These are phyloP conservation scores for Brachionus koreanus DNA, from an alignment of 1,140 invertebrate genomes.

Conservation along the genomic window DNA sequence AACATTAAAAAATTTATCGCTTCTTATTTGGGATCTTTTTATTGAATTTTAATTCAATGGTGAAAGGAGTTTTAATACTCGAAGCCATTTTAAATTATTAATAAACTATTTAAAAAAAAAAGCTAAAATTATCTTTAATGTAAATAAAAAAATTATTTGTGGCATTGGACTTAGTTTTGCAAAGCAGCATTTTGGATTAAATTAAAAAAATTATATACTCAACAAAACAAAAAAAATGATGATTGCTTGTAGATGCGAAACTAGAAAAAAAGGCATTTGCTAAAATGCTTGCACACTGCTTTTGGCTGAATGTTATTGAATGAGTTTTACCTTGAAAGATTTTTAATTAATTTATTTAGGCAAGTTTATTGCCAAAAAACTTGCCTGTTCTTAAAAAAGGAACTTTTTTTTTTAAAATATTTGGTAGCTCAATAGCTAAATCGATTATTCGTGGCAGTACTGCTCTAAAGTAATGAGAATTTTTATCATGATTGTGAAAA, in stretches of 20 bases:
- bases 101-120: too few species aligned
- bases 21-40: too few species aligned
- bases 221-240: not conserved
- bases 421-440: not conserved
- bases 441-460: not conserved
- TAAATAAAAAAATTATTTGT: too few species aligned
- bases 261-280: slow-evolving; percentile 95
- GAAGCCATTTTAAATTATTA: too few species aligned
- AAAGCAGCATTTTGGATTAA: not conserved
- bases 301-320: slow-evolving; percentile 70
- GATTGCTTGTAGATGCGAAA: slow-evolving; percentile 64
- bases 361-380: too few species aligned
- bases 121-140: too few species aligned
- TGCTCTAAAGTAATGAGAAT: not conserved
- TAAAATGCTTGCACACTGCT: slow-evolving; percentile 78
- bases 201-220: not conserved
- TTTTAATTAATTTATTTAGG: too few species aligned
- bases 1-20: too few species aligned
- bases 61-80: too few species aligned
- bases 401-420: not conserved
- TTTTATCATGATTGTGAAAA: not conserved
- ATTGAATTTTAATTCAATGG: too few species aligned
- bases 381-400: not conserved
- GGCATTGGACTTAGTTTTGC: too few species aligned
- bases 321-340: not conserved